Evolutionary conservation across 2,113 vertebrate species (phyloP).

Genomic region (Podocnemis expansa): DNA sequence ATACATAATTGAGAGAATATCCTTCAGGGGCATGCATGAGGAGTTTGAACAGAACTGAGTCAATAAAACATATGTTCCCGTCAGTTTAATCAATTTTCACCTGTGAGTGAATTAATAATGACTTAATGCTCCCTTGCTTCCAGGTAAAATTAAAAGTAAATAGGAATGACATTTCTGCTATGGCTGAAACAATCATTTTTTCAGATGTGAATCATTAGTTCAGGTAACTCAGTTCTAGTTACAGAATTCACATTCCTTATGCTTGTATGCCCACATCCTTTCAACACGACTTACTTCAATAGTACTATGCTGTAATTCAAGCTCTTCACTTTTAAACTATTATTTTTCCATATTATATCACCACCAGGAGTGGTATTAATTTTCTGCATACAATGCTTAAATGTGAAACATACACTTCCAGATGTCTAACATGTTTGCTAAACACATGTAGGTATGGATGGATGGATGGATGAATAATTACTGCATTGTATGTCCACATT

Average conservation of each 20-base stretch:
- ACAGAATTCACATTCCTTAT: background rate
- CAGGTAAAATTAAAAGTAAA: conserved; percentile 45
- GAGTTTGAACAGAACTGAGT: conserved; percentile 20
- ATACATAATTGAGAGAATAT: conserved; percentile 33
- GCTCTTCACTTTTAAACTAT: background rate
- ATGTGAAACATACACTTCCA: background rate
- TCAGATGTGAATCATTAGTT: background rate
- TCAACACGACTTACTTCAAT: background rate
- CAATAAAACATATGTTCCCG: conserved; percentile 41
- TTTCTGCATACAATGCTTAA: background rate
- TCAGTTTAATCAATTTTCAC: conserved; percentile 60
- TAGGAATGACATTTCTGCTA: conserved; percentile 24
- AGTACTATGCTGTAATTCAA: background rate
- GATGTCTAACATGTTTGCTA: background rate
- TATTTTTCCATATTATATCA: background rate
- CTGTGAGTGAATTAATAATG: conserved; percentile 42
- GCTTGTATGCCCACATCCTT: background rate
- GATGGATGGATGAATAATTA: background rate
- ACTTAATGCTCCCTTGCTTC: conserved; percentile 18
- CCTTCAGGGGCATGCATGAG: background rate
- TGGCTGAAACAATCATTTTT: background rate
- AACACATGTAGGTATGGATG: background rate
- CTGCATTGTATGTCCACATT: background rate
- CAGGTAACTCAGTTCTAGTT: fast-evolving
- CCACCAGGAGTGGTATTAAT: background rate